Base-by-base conservation (phyloP, 2,797 vertebrate genomes). In the Leontocebus nigricollis region DNA sequence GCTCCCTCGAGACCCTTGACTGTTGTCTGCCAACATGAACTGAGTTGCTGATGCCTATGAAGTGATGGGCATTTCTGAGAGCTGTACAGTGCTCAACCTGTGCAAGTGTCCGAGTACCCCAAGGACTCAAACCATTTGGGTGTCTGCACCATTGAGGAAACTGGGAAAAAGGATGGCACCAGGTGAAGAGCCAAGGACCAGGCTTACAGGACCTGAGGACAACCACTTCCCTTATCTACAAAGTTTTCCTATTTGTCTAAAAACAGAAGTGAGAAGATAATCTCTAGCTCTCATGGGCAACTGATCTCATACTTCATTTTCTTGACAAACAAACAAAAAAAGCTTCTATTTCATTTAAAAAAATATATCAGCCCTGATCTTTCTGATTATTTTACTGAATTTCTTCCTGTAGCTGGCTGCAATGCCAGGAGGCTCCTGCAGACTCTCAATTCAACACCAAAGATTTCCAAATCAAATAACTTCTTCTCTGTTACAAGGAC, bases 371-470 rank as follows among this genome's bases (percentile, higher is more conserved):
- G 64, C n/a, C 64, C n/a, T 84, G 44, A 57, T 84, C 17, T 90
- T 92, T 72, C 80, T 67, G 92, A 94, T 89, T 44, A 81, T 94
- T 89, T 86, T 27, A 41, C 73, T 36, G 27, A 76, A 70, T 70
- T 96, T 86, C 73, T 70, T 89, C 22, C 61, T 59, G 44, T 1
- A 12, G 64, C 12, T 50, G 52, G 59, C 55, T 88, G 36, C 46
- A 30, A 33, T 9, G 41, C 73, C 55, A 73, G 75, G 46, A 22
- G 6, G 57, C 48, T 81, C 39, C 75, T 22, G 36, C 70, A 48
- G 22, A 46, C 85, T 75, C 57, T 55, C 64, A 77, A 67, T 3
- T 76, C 41, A 11, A 90, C 50, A 59, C 8, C 13, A 59, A 55
- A 57, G 52, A 70, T 57, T 86, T 92, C 84, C 48, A 85, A 75